Percentiles rank a stretch among this genome's conserved stretches.
Conservation (phyloP, 2,797 vertebrate genomes). For the Oreonectes daqikongensis region DNA sequence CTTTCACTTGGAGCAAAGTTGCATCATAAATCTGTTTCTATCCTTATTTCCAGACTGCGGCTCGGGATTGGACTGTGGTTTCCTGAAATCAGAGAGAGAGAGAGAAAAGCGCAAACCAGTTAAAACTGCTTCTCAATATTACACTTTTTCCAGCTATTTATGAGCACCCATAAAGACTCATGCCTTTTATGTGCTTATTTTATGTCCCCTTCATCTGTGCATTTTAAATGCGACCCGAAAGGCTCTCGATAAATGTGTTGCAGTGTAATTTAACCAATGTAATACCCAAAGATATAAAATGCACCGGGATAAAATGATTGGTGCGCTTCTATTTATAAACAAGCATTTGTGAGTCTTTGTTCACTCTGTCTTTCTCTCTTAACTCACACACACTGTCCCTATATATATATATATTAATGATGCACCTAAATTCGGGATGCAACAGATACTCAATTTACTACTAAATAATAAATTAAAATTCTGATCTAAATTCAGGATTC, state of each 20-base stretch:
- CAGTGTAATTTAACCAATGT: conserved; percentile 58
- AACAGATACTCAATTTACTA: too few relatives aligned
- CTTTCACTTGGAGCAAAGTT: conserved; percentile 34
- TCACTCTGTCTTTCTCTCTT: not conserved
- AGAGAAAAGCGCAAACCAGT: conserved; percentile 40
- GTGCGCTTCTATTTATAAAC: conserved; percentile 29
- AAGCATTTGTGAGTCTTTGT: not conserved
- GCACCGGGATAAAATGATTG: conserved; percentile 15
- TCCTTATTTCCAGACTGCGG: conserved; percentile 48
- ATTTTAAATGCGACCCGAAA: conserved; percentile 58
- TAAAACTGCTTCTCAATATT: conserved; percentile 50
- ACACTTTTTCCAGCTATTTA: conserved; percentile 60
- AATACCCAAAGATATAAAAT: conserved; percentile 48
- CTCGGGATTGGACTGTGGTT: conserved; percentile 51
- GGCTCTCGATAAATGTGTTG: conserved; percentile 57
- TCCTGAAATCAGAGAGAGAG: conserved; percentile 50
- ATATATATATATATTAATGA: too few relatives aligned
- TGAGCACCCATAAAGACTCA: conserved; percentile 63
- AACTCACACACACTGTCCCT: too few relatives aligned
- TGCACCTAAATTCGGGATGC: too few relatives aligned
- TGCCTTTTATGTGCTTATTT: conserved; percentile 59
- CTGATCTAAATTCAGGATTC: too few relatives aligned
- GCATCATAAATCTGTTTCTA: conserved; percentile 62
- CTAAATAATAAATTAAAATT: too few relatives aligned
- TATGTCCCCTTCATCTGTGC: conserved; percentile 57